A percentile compares a stretch with the other conserved stretches of the same genome.
Evolutionary conservation across 2,113 vertebrate species (phyloP).

Genomic region (Aix galericulata): DNA sequence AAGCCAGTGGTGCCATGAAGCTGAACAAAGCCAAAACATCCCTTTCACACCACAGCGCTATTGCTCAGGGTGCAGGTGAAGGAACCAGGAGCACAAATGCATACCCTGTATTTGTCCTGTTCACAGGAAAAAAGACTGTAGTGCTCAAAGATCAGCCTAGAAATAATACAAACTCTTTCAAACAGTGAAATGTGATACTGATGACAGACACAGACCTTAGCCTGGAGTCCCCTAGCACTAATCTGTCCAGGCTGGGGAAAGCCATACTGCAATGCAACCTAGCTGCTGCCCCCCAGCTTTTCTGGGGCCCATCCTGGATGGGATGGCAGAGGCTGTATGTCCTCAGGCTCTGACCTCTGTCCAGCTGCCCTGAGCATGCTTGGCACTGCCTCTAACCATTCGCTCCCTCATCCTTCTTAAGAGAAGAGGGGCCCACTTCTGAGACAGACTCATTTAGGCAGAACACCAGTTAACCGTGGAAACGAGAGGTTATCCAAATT

Average conservation of each 20-base stretch:
- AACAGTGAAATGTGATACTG: too few relatives aligned
- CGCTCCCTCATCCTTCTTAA: not conserved
- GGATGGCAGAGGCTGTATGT: not conserved
- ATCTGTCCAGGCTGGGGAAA: not conserved
- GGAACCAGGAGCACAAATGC: not conserved
- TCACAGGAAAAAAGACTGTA: not conserved
- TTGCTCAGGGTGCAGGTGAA: not conserved
- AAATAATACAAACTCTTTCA: too few relatives aligned
- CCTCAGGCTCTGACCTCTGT: not conserved
- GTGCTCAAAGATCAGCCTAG: too few relatives aligned
- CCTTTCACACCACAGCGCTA: not conserved
- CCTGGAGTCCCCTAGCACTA: too few relatives aligned
- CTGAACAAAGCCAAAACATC: not conserved
- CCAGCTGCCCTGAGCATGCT: not conserved
- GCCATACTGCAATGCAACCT: not conserved
- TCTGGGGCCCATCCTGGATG: not conserved
- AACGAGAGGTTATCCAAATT: not conserved
- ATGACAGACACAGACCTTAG: too few relatives aligned
- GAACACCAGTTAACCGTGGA: not conserved
- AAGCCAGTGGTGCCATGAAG: not conserved
- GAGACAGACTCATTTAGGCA: not conserved
- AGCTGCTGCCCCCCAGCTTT: not conserved
- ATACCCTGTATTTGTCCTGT: not conserved
- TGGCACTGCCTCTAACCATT: not conserved
- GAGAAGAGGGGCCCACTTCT: not conserved